Conservation (phyloP, 2,888 invertebrate genomes). For the Melolontha melolontha region DNA sequence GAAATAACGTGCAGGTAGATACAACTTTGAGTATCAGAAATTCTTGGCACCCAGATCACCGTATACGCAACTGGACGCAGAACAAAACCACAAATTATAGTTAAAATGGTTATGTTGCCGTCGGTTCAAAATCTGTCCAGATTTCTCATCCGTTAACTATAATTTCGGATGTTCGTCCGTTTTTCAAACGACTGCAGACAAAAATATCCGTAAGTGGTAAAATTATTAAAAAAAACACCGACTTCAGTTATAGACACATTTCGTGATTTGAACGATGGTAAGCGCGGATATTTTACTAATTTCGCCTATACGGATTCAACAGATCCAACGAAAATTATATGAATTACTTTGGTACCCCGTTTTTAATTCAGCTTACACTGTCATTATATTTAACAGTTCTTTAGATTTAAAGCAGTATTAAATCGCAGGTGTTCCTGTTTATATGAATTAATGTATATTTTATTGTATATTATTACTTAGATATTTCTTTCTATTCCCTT, state of each 20-base stretch:
- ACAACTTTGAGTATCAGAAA: conserved; percentile 21
- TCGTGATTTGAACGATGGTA: conserved; percentile 28
- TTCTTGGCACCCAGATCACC: conserved; percentile 18
- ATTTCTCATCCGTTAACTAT: conserved; percentile 29
- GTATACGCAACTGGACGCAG: conserved; percentile 27
- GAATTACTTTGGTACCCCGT: conserved; percentile 28
- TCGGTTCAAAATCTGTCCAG: conserved; percentile 27
- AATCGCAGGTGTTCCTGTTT: conserved; percentile 17
- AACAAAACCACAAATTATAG: conserved; percentile 36
- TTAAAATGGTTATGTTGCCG: conserved; percentile 22
- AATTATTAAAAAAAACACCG: conserved; percentile 16
- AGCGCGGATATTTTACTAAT: conserved; percentile 32
- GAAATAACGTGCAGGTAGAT: conserved; percentile 26
- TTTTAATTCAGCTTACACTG: conserved; percentile 27
- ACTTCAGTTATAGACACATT: conserved; percentile 30
- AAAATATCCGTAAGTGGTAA: conserved; percentile 12
- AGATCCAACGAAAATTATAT: conserved; percentile 34
- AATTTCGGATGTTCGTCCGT: conserved; percentile 33
- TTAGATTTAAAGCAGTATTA: conserved; percentile 30
- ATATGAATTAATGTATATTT: conserved; percentile 1
- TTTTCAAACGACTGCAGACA: conserved; percentile 25
- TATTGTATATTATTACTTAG: too few relatives aligned
- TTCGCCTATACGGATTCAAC: conserved; percentile 22
- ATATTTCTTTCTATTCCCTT: too few relatives aligned
- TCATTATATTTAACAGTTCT: conserved; percentile 35